Evolutionary conservation across 2,113 vertebrate genomes (phyloP), one percentile per base, ranked within the genome.

Genomic region (Girardinichthys multiradiatus): DNA sequence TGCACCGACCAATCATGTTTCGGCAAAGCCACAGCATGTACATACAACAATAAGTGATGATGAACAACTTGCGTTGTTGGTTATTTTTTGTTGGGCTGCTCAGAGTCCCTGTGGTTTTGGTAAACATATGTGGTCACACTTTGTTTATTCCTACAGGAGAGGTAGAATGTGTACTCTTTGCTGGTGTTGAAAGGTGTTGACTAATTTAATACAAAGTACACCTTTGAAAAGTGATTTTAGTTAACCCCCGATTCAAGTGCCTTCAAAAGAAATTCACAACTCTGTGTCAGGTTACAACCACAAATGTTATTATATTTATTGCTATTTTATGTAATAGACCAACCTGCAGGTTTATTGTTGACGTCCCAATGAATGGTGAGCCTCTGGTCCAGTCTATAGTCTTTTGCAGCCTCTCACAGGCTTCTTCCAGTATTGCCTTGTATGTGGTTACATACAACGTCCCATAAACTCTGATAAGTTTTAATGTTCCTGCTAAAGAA

Each of bases 1-100:
- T 99, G 96, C 95, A 94, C 95, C 93, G 91, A 96, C 96, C 97
- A 98, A 98, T 99, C 97, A 98, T 96, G 95, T 98, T 97, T 95
- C 95, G 93, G 95, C 93, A 97, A 96, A 97, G 91, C 95, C 91
- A 93, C 87, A 81, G 95, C 94, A 96, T 94, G 95, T 95, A 93
- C 95, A 96, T 96, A 96, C 95, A 97, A 95, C 95, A 96, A 96
- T 97, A 97, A 96, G 94, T 94, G 93, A 97, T 96, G 96, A 97
- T 97, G 96, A 98, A 95, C 93, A 95, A 93, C 92, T 93, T 83
- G 91, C 94, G 91, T 93, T 95, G 90, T 91, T 82, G 93, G 89
- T 96, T 96, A 95, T 97, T 97, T 98, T 94, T 95, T 93, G 89
- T 88, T 24, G 48, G 88, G 78, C 80, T 80, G 70, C 81, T 77